Percentiles rank a stretch among this genome's conserved stretches.
phyloP scores from a whole-genome alignment of 2,888 invertebrate species.

The Melanargia galathea region DNA sequence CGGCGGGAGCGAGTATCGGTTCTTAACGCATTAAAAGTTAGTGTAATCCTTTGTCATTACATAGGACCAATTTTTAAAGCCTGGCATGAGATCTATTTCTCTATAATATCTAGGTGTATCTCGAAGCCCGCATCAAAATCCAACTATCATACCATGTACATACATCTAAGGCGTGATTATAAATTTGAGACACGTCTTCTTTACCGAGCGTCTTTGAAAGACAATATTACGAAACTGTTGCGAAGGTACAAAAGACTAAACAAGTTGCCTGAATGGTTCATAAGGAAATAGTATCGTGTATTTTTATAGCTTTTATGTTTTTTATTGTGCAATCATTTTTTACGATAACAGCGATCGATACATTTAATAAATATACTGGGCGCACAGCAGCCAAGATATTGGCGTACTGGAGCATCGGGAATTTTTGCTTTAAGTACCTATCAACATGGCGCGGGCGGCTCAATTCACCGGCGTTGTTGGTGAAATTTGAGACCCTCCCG shows the following conservation, averaged over 20 bases:
- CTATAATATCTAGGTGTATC: not conserved
- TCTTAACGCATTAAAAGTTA: no score
- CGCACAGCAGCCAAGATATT: no score
- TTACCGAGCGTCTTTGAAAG: not conserved
- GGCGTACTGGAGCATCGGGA: no score
- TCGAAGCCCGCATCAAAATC: not conserved
- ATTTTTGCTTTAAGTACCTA: no score
- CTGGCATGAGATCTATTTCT: not conserved
- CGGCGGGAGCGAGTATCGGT: no score
- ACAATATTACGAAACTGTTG: not conserved
- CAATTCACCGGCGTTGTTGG: no score
- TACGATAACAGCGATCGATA: slow-evolving; percentile 3
- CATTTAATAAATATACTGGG: no score
- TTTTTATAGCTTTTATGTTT: not conserved
- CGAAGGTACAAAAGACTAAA: not conserved
- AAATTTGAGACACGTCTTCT: slow-evolving; percentile 7
- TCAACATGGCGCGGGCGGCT: no score
- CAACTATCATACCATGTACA: not conserved
- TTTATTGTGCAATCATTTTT: not conserved
- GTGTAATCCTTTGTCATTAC: no score
- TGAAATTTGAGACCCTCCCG: no score
- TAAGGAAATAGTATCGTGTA: not conserved
- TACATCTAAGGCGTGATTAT: not conserved
- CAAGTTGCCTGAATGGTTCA: not conserved
- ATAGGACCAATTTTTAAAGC: no score